Percentiles rank a stretch among this genome's conserved stretches.
Conservation (phyloP, 1,140 invertebrate species). For the Bombus confusus region DNA sequence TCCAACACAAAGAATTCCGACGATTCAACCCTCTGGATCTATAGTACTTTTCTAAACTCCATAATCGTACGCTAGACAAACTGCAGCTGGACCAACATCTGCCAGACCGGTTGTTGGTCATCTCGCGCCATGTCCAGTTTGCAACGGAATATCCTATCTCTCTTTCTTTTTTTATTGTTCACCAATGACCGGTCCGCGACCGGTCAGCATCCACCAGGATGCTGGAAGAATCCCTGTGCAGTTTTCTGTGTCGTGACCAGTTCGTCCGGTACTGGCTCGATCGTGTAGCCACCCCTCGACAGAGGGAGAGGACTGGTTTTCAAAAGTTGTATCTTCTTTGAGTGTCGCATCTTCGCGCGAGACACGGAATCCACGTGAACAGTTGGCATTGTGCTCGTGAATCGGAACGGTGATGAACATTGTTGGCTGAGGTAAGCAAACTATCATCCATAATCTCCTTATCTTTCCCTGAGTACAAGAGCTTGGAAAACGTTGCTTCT, state of each 20-base stretch:
- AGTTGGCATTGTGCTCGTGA: slow-evolving; percentile 50
- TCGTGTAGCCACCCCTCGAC: slow-evolving; percentile 67
- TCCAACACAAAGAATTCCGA: neutral
- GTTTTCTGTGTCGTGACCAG: slow-evolving; percentile 71
- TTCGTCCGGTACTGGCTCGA: slow-evolving; percentile 68
- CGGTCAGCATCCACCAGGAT: slow-evolving; percentile 77
- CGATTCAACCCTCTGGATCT: neutral
- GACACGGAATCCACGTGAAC: slow-evolving; percentile 50
- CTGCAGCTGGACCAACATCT: slow-evolving; percentile 81
- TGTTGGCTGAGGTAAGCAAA: neutral
- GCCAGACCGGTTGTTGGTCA: slow-evolving; percentile 80
- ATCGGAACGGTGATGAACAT: neutral
- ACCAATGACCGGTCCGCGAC: slow-evolving; percentile 70
- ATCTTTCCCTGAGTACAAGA: neutral
- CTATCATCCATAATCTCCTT: neutral
- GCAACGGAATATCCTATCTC: slow-evolving; percentile 48
- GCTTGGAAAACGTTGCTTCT: neutral
- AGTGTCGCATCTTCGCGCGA: slow-evolving; percentile 24
- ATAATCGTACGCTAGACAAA: slow-evolving; percentile 48
- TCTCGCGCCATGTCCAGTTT: slow-evolving; percentile 77
- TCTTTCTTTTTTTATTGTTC: slow-evolving; percentile 29
- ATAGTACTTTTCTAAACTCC: slow-evolving; percentile 28
- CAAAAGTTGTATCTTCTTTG: slow-evolving; percentile 56
- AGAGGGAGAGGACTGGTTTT: slow-evolving; percentile 75
- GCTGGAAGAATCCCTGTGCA: slow-evolving; percentile 73